Conservation (phyloP, 1,140 invertebrate genomes). For the Diplogasteroides magnus region DNA sequence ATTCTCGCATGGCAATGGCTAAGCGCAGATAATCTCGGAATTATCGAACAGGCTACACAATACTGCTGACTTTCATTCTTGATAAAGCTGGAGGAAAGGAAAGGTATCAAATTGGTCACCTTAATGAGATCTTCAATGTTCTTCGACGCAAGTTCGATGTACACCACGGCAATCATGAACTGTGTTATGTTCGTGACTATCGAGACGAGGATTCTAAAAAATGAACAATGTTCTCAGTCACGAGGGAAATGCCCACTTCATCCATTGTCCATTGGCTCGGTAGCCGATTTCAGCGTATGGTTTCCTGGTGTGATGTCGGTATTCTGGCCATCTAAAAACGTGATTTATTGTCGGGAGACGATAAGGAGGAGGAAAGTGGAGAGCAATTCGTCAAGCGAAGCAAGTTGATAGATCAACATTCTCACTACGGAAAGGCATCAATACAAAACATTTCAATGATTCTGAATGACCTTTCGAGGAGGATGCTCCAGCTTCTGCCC, state of each 20-base stretch:
- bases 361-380: too few relatives aligned
- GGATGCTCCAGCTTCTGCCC: conserved; percentile 68
- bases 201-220: conserved; percentile 58
- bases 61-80: too few relatives aligned
- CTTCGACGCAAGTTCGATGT: conserved; percentile 67
- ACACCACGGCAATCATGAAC: conserved; percentile 68
- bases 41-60: too few relatives aligned
- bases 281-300: conserved; percentile 69
- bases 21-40: too few relatives aligned
- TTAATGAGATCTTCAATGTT: conserved; percentile 60
- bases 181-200: conserved; percentile 64
- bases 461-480: conserved; percentile 67
- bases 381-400: too few relatives aligned
- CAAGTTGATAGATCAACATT: too few relatives aligned
- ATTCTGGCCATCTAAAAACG: conserved; percentile 65
- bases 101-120: too few relatives aligned
- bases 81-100: too few relatives aligned
- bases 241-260: conserved; percentile 58
- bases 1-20: too few relatives aligned
- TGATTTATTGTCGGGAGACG: too few relatives aligned
- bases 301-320: conserved; percentile 62
- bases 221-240: neutral
- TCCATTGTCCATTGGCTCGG: conserved; percentile 62
- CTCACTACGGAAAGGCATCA: too few relatives aligned
- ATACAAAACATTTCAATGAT: too few relatives aligned